These are phyloP conservation scores for Melanchra persicariae DNA, from an alignment of 2,888 invertebrate species.

Conservation along the genomic window DNA sequence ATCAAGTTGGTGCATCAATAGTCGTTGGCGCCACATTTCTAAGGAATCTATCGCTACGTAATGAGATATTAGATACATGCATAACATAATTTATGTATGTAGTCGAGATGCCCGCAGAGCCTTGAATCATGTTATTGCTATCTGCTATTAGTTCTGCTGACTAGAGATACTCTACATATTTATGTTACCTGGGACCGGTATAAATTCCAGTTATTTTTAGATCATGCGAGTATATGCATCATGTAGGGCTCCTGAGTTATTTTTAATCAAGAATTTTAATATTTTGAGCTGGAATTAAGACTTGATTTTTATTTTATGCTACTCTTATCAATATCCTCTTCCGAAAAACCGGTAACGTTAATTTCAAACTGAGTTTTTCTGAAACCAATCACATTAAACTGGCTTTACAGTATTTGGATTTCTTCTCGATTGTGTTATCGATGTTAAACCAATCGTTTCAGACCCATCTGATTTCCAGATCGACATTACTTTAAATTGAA, in stretches of 20 bases:
- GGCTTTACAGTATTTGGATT: neutral
- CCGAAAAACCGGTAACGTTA: neutral
- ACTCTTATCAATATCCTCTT: neutral
- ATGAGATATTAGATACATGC: conserved; percentile 79
- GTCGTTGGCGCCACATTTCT: conserved; percentile 68
- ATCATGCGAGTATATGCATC: conserved; percentile 20
- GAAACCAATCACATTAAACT: neutral
- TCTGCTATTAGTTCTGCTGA: conserved; percentile 74
- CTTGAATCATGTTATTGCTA: conserved; percentile 82
- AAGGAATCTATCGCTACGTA: conserved; percentile 74
- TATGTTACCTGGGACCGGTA: conserved; percentile 54
- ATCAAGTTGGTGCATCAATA: conserved; percentile 65
- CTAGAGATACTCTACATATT: conserved; percentile 65
- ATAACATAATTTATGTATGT: conserved; percentile 68
- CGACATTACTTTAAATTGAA: conserved; percentile 38
- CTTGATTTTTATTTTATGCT: neutral
- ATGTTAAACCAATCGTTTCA: conserved; percentile 3
- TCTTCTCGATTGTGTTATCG: neutral
- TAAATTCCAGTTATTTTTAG: conserved; percentile 58
- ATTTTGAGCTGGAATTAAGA: neutral
- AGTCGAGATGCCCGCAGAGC: conserved; percentile 77
- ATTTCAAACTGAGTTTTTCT: neutral
- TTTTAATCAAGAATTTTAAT: conserved; percentile 32
- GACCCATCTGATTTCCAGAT: conserved; percentile 11
- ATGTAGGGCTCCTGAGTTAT: conserved; percentile 24